Conservation (phyloP, 2,113 vertebrate genomes). For the Herpailurus yagouaroundi region DNA sequence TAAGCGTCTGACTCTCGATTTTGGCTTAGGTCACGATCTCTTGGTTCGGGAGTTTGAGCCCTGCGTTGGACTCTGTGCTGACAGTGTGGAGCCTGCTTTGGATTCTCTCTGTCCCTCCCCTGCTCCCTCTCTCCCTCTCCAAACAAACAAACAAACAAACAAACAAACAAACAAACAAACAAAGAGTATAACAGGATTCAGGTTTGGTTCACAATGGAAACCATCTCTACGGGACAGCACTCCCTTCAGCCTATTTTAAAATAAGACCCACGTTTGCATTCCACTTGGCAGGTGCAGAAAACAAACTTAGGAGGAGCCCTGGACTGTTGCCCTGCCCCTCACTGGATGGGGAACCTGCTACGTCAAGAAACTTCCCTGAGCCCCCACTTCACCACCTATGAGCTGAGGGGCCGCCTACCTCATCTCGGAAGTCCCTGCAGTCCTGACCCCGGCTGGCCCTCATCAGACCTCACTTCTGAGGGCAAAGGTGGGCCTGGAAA, state of each 20-base stretch:
- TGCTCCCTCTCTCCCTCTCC: too few species aligned
- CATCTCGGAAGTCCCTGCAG: background rate
- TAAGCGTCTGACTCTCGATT: too few species aligned
- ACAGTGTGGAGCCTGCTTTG: too few species aligned
- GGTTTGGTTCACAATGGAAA: background rate
- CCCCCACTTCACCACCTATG: background rate
- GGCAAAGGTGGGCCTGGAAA: background rate
- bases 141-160: too few species aligned
- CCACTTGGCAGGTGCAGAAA: background rate
- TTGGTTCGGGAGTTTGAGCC: too few species aligned
- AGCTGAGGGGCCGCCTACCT: background rate
- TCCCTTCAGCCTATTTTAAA: background rate
- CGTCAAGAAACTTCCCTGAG: background rate
- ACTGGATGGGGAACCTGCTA: background rate
- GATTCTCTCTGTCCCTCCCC: too few species aligned
- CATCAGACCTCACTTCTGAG: background rate
- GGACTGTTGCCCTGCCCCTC: background rate
- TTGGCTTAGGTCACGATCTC: too few species aligned
- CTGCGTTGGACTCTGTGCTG: too few species aligned
- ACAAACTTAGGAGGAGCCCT: background rate
- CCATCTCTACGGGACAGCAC: rapidly evolving
- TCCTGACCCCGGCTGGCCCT: background rate
- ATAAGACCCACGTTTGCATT: background rate
- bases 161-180: too few species aligned
- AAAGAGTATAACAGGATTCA: background rate